Evolutionary conservation across 2,113 vertebrate species (phyloP), one percentile per base, ranked within the genome.

Genomic region (Neofelis nebulosa): DNA sequence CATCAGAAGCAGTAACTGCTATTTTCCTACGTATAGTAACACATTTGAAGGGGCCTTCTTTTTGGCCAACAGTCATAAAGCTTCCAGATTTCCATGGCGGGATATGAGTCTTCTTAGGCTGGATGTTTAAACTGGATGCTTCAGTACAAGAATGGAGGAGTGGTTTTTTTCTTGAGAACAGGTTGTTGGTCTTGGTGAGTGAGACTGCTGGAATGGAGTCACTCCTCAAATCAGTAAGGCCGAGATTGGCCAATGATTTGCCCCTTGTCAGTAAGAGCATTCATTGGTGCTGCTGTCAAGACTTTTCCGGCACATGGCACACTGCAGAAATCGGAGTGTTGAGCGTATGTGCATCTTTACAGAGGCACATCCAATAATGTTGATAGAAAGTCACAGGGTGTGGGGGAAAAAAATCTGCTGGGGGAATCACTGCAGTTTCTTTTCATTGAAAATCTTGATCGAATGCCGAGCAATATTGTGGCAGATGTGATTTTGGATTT

Each of bases 231-330:
- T 66, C 57, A 89, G 61, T 14, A 82, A 74, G 55, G 21, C 63
- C 65, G 18, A 45, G 55, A 38, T 5, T 33, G 33, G 33, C 74
- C 45, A 16, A 55, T 0, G 10, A 38, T 8, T 41, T n/a, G 19
- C 52, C 41, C 38, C 33, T 55, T 15, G 7, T 45, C 45, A n/a
- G 33, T 4, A 2, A 89, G 23, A 48, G 2, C 13, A 9, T 7
- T 1, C 21, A 9, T 1, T 4, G 5, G 65, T 27, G 41, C 4
- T 45, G 6, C 31, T 27, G 6, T 19, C 0, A 0, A 50, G 79
- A 25, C 6, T 90, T 63, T 73, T 41, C n/a, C 4, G 23, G 73
- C 23, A 25, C 4, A 4, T 2, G 45, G 4, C 55, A 29, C 29
- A 6, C 3, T 57, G 23, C 6, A 45, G n/a, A 79, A 66, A 45